Evolutionary conservation across 2,797 vertebrate genomes (phyloP), one percentile per base, ranked within the genome.

Genomic region (Lateolabrax maculatus): DNA sequence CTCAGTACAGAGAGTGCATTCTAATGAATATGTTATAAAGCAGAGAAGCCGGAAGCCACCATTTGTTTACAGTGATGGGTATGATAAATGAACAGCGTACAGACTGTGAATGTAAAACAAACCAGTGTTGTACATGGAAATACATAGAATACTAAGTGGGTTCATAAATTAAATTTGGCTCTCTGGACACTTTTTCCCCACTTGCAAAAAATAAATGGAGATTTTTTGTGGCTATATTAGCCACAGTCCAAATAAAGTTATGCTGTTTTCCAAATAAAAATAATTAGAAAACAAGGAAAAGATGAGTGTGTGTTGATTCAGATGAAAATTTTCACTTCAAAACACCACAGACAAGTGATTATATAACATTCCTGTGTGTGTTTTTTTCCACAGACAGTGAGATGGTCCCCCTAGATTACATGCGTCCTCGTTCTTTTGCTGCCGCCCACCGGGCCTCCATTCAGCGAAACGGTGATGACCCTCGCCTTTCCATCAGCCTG

Each of bases 401-500:
- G 92, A 96, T 98, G 90, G 94, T 97, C 87, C 95, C 96, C 39
- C 93, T 96, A 0, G 96, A 98, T 90, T 96, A 95, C 89, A 89
- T 97, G 84, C 94, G 96, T 85, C 96, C 96, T 43, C 95, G 95
- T 84, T 97, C 96, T 73, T 97, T 97, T 82, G 95, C 96, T 0
- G 93, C 96, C 68, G 88, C 96, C 92, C 95, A 96, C 80, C 94
- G 94, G 74, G 93, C 96, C 34, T 96, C 96, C 0, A 93, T 96
- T 85, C 94, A 96, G 69, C 94, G 93, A 53, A 95, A 96, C 52
- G 90, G 94, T 0, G 96, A 96, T 62, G 96, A 98, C 76, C 94
- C 95, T 7, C 96, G 95, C 51, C 95, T 97, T 57, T 97, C 97
- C 0, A 95, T 97, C 93, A 97, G 96, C 94, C 93, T 97, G 71